phyloP scores from a whole-genome alignment of 2,113 vertebrate genomes.

The Dissostichus mawsoni region DNA sequence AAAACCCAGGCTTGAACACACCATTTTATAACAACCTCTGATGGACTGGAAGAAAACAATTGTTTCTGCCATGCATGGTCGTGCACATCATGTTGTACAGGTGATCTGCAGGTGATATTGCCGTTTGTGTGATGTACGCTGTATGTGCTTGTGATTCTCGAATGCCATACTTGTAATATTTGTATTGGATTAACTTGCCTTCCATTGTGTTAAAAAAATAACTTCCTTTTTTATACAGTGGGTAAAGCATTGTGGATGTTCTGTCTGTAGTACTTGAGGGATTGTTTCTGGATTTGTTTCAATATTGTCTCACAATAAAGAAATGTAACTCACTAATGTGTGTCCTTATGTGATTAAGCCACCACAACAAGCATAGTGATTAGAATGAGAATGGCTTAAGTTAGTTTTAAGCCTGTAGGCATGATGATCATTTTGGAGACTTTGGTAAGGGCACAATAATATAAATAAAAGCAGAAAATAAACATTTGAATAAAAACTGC shows the following conservation, averaged over 20 bases:
- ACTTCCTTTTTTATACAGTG: constrained; percentile 71
- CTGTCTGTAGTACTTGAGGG: constrained; percentile 49
- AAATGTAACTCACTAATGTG: constrained; percentile 45
- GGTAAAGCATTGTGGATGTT: constrained; percentile 44
- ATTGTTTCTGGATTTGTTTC: constrained; percentile 57
- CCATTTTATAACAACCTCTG: constrained; percentile 57
- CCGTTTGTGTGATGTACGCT: constrained; percentile 50
- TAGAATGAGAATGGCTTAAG: background rate
- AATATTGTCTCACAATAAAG: constrained; percentile 79
- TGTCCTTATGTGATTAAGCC: constrained; percentile 1
- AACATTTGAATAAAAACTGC: background rate
- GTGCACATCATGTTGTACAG: constrained; percentile 44
- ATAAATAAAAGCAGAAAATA: background rate
- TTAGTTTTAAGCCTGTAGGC: background rate
- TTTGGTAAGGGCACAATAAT: background rate
- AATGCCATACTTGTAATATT: constrained; percentile 41
- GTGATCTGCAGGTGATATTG: constrained; percentile 46
- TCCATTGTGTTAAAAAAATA: constrained; percentile 30
- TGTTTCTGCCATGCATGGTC: constrained; percentile 35
- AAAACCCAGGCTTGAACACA: constrained; percentile 39
- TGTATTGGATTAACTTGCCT: constrained; percentile 48
- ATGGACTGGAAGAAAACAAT: constrained; percentile 23
- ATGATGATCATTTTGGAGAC: background rate
- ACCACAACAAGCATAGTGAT: background rate
- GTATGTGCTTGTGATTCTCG: constrained; percentile 54